Evolutionary conservation across 2,797 vertebrate species (phyloP), one percentile per base, ranked within the genome.

Genomic region (Loris lydekkerianus): DNA sequence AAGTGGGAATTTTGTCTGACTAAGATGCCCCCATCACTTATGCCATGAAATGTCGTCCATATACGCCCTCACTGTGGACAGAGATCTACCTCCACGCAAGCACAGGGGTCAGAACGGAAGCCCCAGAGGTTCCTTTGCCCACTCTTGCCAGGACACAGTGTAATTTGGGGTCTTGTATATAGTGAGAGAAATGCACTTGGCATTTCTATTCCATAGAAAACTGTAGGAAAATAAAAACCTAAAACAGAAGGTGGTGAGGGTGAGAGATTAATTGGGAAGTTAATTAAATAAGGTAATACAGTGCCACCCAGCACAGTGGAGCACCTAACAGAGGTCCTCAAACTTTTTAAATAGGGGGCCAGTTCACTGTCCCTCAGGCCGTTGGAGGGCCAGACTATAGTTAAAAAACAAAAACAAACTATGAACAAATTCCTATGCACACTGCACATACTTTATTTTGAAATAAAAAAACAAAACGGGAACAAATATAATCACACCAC

Each of bases 21-120:
- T 37, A 40, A 58, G 49, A 20, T 0, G 2, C 3, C 3, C 18
- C 27, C 7, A 4, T 49, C 3, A 5, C 7, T 10, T 5, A 25
- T 2, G 10, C 34, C 18, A 1, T 0, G 0, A 49, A 10, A 25
- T 2, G 8, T 46, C 46, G 10, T 6, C n/a, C 60, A 27, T 5
- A 0, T 0, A 1, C 3, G 4, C 2, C 53, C 4, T 27, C 56
- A 4, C 1, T 61, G 20, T 25, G 18, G 25, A n/a, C 0, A 2
- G 9, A 29, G 17, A n/a, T 8, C 20, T 1, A 1, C 2, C 23
- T 72, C 14, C 37, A 11, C 11, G 25, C 27, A 6, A 31, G 49
- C 25, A 86, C 27, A 4, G 17, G 29, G 3, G 77, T 61, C 18
- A 53, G 13, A 27, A 31, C 0, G 15, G 13, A 34, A 25, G n/a